Evolutionary conservation across 2,797 vertebrate genomes (phyloP).

Genomic region (Gymnoscopelus braueri): DNA sequence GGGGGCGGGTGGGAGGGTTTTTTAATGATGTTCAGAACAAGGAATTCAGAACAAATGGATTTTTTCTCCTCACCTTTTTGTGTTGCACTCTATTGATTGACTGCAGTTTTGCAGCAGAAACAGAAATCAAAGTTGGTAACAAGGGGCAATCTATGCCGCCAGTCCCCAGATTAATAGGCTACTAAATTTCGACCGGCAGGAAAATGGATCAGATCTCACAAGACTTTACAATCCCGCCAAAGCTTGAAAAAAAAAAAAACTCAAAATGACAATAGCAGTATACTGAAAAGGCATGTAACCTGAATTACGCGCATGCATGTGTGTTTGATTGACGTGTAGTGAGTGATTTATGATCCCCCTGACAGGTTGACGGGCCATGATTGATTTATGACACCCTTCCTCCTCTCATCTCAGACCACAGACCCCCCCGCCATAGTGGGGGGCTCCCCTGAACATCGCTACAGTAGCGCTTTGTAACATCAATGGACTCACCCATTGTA

Average conservation of each 20-base stretch:
- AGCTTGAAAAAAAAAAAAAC: slow-evolving; percentile 9
- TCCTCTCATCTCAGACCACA: too few relatives aligned
- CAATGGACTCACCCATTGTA: too few relatives aligned
- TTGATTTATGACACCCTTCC: too few relatives aligned
- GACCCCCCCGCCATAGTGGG: too few relatives aligned
- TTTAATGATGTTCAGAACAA: slow-evolving; percentile 44
- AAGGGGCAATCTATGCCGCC: slow-evolving; percentile 22
- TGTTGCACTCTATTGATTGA: slow-evolving; percentile 44
- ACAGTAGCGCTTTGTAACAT: too few relatives aligned
- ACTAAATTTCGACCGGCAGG: slow-evolving; percentile 3
- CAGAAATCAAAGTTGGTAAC: slow-evolving; percentile 49
- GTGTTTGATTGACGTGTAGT: too few relatives aligned
- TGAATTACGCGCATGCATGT: too few relatives aligned
- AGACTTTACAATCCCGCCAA: background rate
- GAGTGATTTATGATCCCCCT: too few relatives aligned
- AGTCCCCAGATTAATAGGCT: slow-evolving; percentile 20
- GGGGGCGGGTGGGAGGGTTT: slow-evolving; percentile 5
- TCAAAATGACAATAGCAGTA: slow-evolving; percentile 20
- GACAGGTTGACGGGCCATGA: too few relatives aligned
- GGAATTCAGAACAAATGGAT: slow-evolving; percentile 60
- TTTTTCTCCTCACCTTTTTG: slow-evolving; percentile 57
- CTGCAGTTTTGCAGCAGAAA: slow-evolving; percentile 38
- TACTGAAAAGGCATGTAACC: too few relatives aligned
- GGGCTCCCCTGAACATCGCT: too few relatives aligned
- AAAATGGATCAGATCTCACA: slow-evolving; percentile 12